A percentile compares a stretch with the other conserved stretches of the same genome.
These are phyloP conservation scores for Papilio xuthus DNA, from an alignment of 1,140 invertebrate species.

Conservation along the genomic window DNA sequence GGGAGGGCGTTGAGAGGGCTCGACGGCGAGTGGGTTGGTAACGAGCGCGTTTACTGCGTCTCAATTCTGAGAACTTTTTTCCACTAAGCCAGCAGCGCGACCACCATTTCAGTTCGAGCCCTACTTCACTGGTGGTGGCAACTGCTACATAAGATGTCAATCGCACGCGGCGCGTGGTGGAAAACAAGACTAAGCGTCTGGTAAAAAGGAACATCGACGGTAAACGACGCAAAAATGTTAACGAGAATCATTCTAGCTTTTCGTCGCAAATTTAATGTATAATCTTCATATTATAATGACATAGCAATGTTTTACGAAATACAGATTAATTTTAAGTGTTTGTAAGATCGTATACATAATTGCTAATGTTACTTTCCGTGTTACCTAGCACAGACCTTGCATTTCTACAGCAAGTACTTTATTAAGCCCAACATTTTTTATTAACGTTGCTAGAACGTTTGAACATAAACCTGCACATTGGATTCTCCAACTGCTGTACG, in stretches of 20 bases:
- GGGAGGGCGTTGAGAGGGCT: constrained; percentile 19
- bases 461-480: background rate
- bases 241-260: background rate
- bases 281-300: background rate
- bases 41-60: constrained; percentile 29
- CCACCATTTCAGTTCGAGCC: background rate
- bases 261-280: background rate
- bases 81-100: background rate
- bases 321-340: too few species aligned
- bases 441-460: background rate
- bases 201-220: background rate
- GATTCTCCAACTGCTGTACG: background rate
- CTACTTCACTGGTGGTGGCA: background rate
- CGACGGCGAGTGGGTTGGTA: constrained; percentile 8
- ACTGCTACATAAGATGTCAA: background rate
- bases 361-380: too few species aligned
- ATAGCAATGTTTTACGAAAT: too few species aligned
- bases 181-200: background rate
- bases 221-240: background rate
- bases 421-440: too few species aligned
- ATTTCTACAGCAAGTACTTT: too few species aligned
- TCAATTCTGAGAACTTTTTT: background rate
- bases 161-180: background rate
- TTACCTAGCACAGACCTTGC: too few species aligned
- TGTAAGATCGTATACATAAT: too few species aligned